Evolutionary conservation across 2,113 vertebrate species (phyloP).

Genomic region (Etia nguti): DNA sequence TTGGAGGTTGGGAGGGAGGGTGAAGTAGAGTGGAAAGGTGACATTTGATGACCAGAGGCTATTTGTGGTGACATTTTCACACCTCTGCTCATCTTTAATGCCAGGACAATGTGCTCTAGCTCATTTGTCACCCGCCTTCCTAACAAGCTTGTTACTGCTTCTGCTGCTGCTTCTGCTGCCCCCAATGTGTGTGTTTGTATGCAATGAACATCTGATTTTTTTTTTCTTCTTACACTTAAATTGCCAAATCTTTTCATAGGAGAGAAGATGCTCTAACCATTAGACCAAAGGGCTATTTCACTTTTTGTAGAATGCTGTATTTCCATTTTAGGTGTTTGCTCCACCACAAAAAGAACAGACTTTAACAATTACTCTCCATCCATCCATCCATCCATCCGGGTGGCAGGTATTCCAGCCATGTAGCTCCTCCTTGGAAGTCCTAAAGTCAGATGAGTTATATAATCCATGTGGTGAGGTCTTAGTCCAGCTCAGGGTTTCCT

Average conservation of each 20-base stretch:
- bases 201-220: neutral
- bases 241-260: neutral
- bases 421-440: neutral
- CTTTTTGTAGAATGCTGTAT: neutral
- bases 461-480: neutral
- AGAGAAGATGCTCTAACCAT: neutral
- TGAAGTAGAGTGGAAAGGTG: conserved; percentile 38
- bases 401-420: neutral
- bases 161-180: neutral
- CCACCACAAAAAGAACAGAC: neutral
- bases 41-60: conserved; percentile 65
- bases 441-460: neutral
- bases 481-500: neutral
- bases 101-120: conserved; percentile 43
- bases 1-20: neutral
- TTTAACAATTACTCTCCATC: neutral
- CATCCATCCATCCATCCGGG: neutral
- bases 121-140: conserved; percentile 56
- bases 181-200: conserved; percentile 4
- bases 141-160: conserved; percentile 61
- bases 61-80: conserved; percentile 73
- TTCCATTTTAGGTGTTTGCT: neutral
- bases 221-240: neutral
- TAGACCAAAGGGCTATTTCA: neutral
- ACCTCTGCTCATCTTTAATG: conserved; percentile 64